phyloP scores from a whole-genome alignment of 2,113 vertebrate genomes.

The Chrysemys picta region DNA sequence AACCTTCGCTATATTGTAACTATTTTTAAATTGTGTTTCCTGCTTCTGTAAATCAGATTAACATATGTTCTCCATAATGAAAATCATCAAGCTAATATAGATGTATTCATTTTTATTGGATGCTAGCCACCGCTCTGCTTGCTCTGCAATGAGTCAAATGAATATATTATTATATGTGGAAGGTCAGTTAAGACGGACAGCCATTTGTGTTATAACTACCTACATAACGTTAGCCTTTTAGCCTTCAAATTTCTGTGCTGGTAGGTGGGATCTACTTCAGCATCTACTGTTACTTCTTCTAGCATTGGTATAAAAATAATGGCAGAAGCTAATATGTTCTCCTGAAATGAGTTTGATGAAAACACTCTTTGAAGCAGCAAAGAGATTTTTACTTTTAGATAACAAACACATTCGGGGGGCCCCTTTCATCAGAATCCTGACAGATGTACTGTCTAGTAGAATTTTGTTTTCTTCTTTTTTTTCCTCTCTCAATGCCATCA shows the following conservation, averaged over 20 bases:
- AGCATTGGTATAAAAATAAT: not conserved
- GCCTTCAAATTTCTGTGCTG: not conserved
- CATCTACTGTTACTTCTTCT: not conserved
- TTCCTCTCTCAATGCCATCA: not conserved
- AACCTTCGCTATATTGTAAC: not conserved
- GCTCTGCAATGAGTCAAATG: not conserved
- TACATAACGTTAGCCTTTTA: not conserved
- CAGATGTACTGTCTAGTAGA: not conserved
- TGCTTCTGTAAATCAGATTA: slow-evolving; percentile 26
- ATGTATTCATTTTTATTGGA: slow-evolving; percentile 9
- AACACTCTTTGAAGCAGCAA: not conserved
- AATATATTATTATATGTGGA: not conserved
- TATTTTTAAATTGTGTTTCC: slow-evolving; percentile 1
- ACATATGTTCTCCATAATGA: not conserved
- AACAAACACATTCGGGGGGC: not conserved
- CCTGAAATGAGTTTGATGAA: not conserved
- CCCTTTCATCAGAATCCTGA: not conserved
- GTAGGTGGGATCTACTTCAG: not conserved
- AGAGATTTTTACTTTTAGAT: not conserved
- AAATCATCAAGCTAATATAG: slow-evolving; percentile 14
- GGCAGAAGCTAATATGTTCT: not conserved
- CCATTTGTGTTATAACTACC: not conserved
- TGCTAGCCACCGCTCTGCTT: not conserved
- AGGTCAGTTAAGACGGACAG: not conserved
- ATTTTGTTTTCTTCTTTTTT: not conserved